Conservation (phyloP, 2,888 invertebrate genomes). For the Amiota communis region DNA sequence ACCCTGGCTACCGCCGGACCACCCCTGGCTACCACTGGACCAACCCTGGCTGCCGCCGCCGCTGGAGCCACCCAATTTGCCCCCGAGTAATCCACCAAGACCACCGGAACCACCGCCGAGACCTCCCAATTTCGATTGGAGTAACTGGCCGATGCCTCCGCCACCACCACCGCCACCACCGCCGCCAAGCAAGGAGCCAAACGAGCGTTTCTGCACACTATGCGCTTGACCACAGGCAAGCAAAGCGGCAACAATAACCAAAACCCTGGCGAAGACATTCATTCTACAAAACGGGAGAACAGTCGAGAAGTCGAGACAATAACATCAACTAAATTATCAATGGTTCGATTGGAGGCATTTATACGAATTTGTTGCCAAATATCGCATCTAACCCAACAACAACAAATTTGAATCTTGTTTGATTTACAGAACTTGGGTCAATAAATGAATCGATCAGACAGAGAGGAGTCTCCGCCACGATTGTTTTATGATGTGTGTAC, state of each 20-base stretch:
- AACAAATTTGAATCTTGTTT: too few species aligned
- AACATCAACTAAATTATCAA: too few species aligned
- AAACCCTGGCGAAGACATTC: slow-evolving; percentile 60
- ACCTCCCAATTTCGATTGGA: slow-evolving; percentile 54
- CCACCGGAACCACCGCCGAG: slow-evolving; percentile 46
- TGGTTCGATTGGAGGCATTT: too few species aligned
- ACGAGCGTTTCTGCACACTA: slow-evolving; percentile 49
- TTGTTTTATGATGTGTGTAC: too few species aligned
- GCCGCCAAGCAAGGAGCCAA: slow-evolving; percentile 54
- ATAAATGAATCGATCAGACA: too few species aligned
- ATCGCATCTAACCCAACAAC: too few species aligned
- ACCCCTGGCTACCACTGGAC: slow-evolving; percentile 31
- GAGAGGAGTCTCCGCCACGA: too few species aligned
- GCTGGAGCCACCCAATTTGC: slow-evolving; percentile 42
- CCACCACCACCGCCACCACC: slow-evolving; percentile 49
- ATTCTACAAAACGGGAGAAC: slow-evolving; percentile 40
- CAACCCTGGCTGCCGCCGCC: slow-evolving; percentile 31
- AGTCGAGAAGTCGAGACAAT: too few species aligned
- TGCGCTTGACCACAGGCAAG: slow-evolving; percentile 55
- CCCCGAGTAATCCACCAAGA: slow-evolving; percentile 45
- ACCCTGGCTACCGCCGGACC: not conserved
- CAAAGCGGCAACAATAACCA: slow-evolving; percentile 59
- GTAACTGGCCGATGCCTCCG: slow-evolving; percentile 51
- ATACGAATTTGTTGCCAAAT: too few species aligned
- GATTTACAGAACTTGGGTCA: too few species aligned